Evolutionary conservation across 2,888 invertebrate genomes (phyloP).

Genomic region (Argyresthia goedartella): DNA sequence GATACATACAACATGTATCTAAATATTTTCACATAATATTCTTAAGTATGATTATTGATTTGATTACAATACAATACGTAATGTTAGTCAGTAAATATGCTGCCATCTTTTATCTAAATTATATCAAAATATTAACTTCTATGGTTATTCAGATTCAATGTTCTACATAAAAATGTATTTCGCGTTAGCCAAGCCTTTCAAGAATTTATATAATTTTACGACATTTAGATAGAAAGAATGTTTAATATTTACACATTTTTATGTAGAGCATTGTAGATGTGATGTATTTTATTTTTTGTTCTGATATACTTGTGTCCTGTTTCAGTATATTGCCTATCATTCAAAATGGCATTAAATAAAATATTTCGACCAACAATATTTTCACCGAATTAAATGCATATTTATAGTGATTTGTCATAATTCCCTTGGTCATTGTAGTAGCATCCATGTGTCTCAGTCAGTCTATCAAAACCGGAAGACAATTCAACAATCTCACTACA

Average conservation of each 20-base stretch:
- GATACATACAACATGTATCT: constrained; percentile 18
- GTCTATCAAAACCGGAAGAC: constrained; percentile 4
- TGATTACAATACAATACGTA: background rate
- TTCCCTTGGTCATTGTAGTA: constrained; percentile 43
- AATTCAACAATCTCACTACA: background rate
- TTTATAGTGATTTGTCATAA: constrained; percentile 48
- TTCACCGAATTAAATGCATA: constrained; percentile 54
- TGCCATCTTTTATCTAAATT: constrained; percentile 53
- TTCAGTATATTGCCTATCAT: background rate
- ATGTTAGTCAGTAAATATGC: constrained; percentile 41
- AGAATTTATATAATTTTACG: background rate
- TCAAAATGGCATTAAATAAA: background rate
- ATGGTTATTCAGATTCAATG: constrained; percentile 17
- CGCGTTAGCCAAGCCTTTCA: background rate
- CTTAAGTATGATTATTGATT: constrained; percentile 5
- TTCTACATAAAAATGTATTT: constrained; percentile 1
- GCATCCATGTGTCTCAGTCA: constrained; percentile 22
- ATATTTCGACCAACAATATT: background rate
- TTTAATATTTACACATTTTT: constrained; percentile 14
- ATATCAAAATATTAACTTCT: constrained; percentile 62
- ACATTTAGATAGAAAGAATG: background rate
- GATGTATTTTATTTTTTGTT: background rate
- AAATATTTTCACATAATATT: constrained; percentile 24
- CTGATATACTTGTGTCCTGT: background rate
- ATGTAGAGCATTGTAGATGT: constrained; percentile 1